Conservation (phyloP, 2,888 invertebrate genomes). For the Polyommatus iphigenia region DNA sequence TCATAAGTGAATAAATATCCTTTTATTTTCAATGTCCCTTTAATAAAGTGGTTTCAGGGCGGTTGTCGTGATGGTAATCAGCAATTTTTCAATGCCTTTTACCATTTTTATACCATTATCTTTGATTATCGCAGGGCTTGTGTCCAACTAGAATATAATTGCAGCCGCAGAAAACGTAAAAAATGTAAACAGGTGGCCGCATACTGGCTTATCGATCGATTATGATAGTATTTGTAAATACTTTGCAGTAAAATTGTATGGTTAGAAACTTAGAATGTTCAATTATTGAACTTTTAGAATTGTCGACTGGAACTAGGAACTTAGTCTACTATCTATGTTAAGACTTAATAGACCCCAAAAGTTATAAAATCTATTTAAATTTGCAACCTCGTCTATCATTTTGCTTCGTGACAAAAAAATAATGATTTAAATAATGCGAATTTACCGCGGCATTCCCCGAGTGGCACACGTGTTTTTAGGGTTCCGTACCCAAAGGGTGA, state of each 20-base stretch:
- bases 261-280: neutral
- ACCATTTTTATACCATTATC: neutral
- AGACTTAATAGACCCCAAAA: too few relatives aligned
- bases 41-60: constrained; percentile 26
- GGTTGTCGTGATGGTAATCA: constrained; percentile 6
- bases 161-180: neutral
- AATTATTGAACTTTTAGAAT: too few relatives aligned
- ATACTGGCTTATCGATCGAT: neutral
- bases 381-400: too few relatives aligned
- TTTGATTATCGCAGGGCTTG: constrained; percentile 13
- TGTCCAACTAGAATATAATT: constrained; percentile 14
- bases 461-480: too few relatives aligned
- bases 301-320: too few relatives aligned
- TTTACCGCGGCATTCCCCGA: too few relatives aligned
- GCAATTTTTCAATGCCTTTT: constrained; percentile 28
- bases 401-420: too few relatives aligned
- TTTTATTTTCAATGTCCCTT: constrained; percentile 16
- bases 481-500: too few relatives aligned
- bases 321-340: too few relatives aligned
- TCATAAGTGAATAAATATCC: neutral
- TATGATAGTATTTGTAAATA: neutral
- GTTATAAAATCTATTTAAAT: too few relatives aligned
- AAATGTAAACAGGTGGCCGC: neutral
- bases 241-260: neutral
- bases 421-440: too few relatives aligned